phyloP scores from a whole-genome alignment of 2,797 vertebrate species.

The Euphonia xanthogaster region DNA sequence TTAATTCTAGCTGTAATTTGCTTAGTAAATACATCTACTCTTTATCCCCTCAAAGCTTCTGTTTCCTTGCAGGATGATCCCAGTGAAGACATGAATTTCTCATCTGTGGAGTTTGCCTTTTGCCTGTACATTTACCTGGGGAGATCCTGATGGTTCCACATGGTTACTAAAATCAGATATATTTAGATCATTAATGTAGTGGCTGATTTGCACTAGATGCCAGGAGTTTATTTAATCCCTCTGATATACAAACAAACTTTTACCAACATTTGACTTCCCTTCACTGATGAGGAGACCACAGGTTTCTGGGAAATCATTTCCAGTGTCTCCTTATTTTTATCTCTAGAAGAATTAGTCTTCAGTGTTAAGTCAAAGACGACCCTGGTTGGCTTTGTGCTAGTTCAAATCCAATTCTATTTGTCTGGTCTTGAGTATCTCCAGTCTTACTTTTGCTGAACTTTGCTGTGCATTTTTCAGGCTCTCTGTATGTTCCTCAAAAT shows the following conservation, averaged over 20 bases:
- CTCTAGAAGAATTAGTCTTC: background rate
- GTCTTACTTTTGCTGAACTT: background rate
- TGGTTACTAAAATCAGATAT: background rate
- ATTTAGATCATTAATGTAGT: background rate
- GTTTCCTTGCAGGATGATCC: background rate
- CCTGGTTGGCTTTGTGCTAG: background rate
- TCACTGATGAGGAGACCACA: background rate
- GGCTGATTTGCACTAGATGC: background rate
- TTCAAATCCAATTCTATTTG: background rate
- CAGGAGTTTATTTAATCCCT: background rate
- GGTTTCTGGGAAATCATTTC: background rate
- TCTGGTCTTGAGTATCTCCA: background rate
- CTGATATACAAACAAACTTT: rapidly evolving
- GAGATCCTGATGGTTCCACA: background rate
- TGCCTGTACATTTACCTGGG: background rate
- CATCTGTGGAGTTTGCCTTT: background rate
- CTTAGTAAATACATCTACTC: background rate
- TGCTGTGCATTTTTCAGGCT: background rate
- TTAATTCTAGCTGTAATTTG: background rate
- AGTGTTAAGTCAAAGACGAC: background rate
- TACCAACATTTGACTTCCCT: background rate
- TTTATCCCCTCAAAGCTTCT: background rate
- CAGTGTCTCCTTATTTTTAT: background rate
- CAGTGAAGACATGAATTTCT: background rate
- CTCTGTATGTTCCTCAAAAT: background rate